Evolutionary conservation across 1,140 invertebrate genomes (phyloP).

Genomic region (Trichonephila clavata): DNA sequence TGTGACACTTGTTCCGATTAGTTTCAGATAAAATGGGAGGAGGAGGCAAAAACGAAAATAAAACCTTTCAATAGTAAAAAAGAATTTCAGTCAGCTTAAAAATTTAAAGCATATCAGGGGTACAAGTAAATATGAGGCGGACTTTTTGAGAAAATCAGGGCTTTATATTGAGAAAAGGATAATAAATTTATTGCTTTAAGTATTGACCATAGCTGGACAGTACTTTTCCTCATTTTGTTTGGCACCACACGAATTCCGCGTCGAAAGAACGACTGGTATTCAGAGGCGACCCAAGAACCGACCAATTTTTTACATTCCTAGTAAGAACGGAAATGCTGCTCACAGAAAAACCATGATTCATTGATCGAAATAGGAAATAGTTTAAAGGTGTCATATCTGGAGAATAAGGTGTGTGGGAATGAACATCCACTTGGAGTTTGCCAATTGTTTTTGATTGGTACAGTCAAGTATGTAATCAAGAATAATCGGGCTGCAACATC

Average conservation of each 20-base stretch:
- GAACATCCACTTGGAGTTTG: background rate
- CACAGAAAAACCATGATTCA: background rate
- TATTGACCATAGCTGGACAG: background rate
- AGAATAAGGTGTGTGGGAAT: background rate
- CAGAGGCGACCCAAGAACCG: background rate
- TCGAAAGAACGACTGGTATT: background rate
- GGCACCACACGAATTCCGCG: background rate
- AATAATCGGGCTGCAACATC: background rate
- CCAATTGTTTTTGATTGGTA: background rate
- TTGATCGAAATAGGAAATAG: background rate
- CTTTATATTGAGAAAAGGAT: background rate
- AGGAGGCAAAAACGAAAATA: no score
- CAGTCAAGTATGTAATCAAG: background rate
- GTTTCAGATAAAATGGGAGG: no score
- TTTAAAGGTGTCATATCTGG: background rate
- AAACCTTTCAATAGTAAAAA: no score
- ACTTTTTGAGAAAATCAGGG: background rate
- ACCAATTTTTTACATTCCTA: background rate
- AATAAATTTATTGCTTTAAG: background rate
- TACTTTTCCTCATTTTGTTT: no score
- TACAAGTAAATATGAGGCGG: background rate
- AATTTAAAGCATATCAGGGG: no score
- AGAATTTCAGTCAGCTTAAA: no score
- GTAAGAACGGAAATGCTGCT: background rate
- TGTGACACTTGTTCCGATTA: no score